Evolutionary conservation across 1,140 invertebrate genomes (phyloP).

Genomic region (Linepithema humile): DNA sequence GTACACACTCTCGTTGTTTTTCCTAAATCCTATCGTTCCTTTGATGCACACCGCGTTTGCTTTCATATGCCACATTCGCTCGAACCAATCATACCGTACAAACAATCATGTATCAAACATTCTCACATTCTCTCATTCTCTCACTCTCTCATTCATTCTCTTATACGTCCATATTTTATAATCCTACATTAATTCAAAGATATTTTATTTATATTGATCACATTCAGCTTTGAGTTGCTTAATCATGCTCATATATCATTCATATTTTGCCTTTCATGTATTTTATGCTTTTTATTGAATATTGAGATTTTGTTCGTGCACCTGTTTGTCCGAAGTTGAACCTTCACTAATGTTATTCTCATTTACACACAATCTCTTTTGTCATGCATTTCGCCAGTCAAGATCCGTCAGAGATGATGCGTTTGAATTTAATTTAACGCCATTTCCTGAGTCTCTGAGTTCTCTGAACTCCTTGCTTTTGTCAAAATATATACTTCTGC

Average conservation of each 20-base stretch:
- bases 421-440: constrained; percentile 33
- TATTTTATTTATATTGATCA: background rate
- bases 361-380: background rate
- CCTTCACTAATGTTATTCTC: background rate
- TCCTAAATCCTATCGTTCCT: too few relatives aligned
- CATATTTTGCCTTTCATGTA: background rate
- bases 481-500: constrained; percentile 36
- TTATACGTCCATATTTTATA: background rate
- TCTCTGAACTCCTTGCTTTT: background rate
- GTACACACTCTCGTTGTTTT: too few relatives aligned
- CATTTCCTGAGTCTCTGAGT: background rate
- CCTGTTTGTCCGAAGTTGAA: background rate
- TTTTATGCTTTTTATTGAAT: background rate
- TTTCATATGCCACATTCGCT: too few relatives aligned
- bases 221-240: background rate
- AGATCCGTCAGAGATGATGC: constrained; percentile 17
- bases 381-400: constrained; percentile 6
- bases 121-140: too few relatives aligned
- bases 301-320: background rate
- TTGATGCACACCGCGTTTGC: too few relatives aligned
- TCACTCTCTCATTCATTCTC: too few relatives aligned
- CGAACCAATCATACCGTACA: too few relatives aligned
- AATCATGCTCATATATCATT: background rate
- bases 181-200: background rate
- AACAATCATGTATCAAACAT: too few relatives aligned